phyloP scores from a whole-genome alignment of 2,888 invertebrate genomes.

The Allygus modestus region DNA sequence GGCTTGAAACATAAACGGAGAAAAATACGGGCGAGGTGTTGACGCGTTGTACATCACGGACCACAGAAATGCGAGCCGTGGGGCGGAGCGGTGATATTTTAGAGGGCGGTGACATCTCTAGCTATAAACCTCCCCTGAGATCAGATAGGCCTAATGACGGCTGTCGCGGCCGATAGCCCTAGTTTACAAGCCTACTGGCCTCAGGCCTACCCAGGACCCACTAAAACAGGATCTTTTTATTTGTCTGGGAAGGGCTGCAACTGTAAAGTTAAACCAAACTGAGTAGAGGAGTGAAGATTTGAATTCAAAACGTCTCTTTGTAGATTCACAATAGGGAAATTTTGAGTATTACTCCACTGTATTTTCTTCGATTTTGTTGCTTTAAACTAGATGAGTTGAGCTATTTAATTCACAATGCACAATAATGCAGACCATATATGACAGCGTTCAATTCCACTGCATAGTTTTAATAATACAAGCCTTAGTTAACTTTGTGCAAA shows the following conservation, averaged over 20 bases:
- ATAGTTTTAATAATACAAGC: no score
- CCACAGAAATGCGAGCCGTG: slow-evolving; percentile 7
- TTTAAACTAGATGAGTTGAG: no score
- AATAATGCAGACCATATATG: no score
- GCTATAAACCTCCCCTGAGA: slow-evolving; percentile 49
- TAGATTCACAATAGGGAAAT: no score
- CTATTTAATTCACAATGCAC: no score
- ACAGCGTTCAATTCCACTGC: no score
- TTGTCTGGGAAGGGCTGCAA: slow-evolving; percentile 13
- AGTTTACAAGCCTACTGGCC: slow-evolving; percentile 37
- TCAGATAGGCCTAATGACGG: slow-evolving; percentile 51
- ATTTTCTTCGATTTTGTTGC: no score
- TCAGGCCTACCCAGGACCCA: background rate
- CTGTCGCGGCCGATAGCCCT: slow-evolving; percentile 44
- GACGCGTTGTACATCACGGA: background rate
- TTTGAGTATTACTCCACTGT: no score
- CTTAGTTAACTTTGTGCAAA: no score
- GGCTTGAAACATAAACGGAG: no score
- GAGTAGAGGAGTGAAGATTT: background rate
- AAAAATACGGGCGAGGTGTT: background rate
- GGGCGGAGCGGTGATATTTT: slow-evolving; percentile 11
- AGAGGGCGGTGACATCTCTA: slow-evolving; percentile 17
- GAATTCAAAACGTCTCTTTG: no score
- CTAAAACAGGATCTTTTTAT: background rate
- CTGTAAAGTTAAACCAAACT: background rate